Base-by-base conservation (phyloP, 2,888 invertebrate genomes). In the Petrolisthes cinctipes region DNA sequence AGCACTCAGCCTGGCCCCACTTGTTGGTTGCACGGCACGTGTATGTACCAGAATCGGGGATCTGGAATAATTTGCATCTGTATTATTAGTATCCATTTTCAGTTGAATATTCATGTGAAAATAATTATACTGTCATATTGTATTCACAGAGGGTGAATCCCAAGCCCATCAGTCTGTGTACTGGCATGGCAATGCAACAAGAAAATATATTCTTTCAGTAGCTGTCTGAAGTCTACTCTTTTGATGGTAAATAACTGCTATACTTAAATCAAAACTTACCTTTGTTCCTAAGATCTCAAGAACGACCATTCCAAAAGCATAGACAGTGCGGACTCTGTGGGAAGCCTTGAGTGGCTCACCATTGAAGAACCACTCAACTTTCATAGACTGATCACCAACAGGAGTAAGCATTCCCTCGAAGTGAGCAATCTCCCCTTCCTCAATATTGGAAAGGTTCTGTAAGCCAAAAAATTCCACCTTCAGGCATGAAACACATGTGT, bases 301-400 rank as follows among this genome's bases (percentile, higher is more conserved):
- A 76, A 98, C 97, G 51, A 98, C 98, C 95, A 98, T 98, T 85
- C 99, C 99, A 93, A 99, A 99, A 20, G 99, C 99, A 92, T 98
- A 97, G 17, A 98, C 97, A 14, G 98, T 98, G 92, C 97, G 95
- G 89, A 96, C 96, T 91, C 98, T 95, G 92, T 98, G 97, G 89
- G 94, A 94, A 93, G 91, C 61, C 90, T 91, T 90, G 66, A 91
- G 92, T 1, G 96, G 94, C 93, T 97, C 96, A 57, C 97, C 97
- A 93, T 99, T 98, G 92, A 97, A 98, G 95, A 97, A 97, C 97
- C 97, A 98, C 94, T 98, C 98, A 85, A 98, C 97, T 54, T 96
- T 95, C 97, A 98, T 97, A 53, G 96, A 96, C 93, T 97, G 97
- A 92, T 98, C 98, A 14, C 97, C 97, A 81, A 97, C 96, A 14